Base-by-base conservation (phyloP, 1,140 invertebrate species). In the Drosophila paulistorum region DNA sequence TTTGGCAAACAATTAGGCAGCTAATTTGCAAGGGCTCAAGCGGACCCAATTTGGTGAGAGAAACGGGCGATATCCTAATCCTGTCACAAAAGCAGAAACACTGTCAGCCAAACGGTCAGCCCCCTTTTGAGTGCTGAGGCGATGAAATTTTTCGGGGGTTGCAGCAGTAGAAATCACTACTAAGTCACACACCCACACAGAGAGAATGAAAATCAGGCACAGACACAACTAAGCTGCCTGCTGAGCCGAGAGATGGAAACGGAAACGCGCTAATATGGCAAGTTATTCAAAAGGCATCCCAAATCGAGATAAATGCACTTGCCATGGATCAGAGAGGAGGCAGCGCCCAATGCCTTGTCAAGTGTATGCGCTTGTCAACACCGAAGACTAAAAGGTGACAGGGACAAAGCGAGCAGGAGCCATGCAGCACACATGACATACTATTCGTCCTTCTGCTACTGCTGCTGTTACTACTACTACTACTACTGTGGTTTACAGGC, bases 1-100 rank as follows among this genome's bases (percentile, higher is more conserved):
- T 89, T 89, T 89, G 80, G 84, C 84, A 89, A 89, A 89, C 84
- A 89, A 89, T 89, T 89, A 89, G 84, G 80, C 84, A 89, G 84
- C 84, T 89, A 89, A 89, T 89, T 89, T 89, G 74, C 84, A 87
- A 65, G 54, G 51, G 73, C 69, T 77, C 68, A 65, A 63, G 61
- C 57, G 20, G 20, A 6, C n/a, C 51, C 48, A 6, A 39, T 14
- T 54, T 35, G 74, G 58, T 60, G 57, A 74, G 74, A 72, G 69
- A 67, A 51, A 62, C 65, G 58, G 60, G 35, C 35, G 9, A 37
- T 37, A 65, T 13, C 71, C 78, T 86, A 86, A 86, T 86, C 82
- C 82, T 79, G 69, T 71, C 75, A 57, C 57, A 71, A 33, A 41
- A 14, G 10, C 17, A 64, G 65, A 59, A 17, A 61, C 37, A 35